Conservation (phyloP, 2,888 invertebrate species). For the Philonicus albiceps region DNA sequence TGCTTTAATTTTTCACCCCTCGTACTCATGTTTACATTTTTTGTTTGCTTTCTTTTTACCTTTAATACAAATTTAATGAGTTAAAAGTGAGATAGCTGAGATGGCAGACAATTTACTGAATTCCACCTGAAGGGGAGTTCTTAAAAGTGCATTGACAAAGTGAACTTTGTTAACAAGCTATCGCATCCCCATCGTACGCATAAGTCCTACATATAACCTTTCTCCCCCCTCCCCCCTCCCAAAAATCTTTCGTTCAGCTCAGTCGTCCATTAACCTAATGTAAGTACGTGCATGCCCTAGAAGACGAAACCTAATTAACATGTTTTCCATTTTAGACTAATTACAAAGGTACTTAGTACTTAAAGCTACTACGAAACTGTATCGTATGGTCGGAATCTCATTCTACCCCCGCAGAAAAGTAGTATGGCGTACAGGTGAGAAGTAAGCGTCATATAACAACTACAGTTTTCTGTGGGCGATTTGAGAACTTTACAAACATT, state of each 20-base stretch:
- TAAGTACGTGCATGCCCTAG: constrained; percentile 41
- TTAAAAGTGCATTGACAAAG: background rate
- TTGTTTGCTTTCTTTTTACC: too few relatives aligned
- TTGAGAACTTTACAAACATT: background rate
- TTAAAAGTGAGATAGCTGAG: background rate
- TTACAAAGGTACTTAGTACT: constrained; percentile 40
- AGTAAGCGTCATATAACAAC: background rate
- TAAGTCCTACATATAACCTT: background rate
- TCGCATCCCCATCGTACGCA: background rate
- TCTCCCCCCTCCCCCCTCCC: background rate
- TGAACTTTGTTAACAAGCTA: background rate
- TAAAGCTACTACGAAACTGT: constrained; percentile 27
- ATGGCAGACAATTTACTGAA: background rate
- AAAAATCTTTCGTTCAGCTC: background rate
- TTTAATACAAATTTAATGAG: background rate
- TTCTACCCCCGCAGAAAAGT: background rate
- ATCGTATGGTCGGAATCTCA: background rate
- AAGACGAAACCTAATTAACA: constrained; percentile 47
- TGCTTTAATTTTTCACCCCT: background rate
- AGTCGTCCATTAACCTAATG: constrained; percentile 43
- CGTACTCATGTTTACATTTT: background rate
- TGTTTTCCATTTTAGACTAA: constrained; percentile 46
- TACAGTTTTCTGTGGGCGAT: background rate
- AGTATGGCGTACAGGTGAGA: background rate
- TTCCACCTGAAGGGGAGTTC: background rate